Base-by-base conservation (phyloP, 2,888 invertebrate genomes). In the Meghimatium bilineatum region DNA sequence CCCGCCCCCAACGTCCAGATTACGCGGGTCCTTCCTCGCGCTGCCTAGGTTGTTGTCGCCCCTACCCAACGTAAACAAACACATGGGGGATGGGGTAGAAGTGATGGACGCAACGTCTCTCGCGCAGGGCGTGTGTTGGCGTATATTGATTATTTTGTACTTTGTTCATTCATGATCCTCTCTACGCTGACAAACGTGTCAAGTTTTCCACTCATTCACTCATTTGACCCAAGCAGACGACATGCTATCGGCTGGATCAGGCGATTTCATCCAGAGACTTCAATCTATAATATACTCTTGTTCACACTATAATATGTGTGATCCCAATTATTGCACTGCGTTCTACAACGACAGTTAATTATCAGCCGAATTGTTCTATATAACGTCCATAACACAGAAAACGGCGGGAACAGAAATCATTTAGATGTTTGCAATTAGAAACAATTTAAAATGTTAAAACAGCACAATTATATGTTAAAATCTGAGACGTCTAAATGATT, bases 151-250 rank as follows among this genome's bases (percentile, higher is more conserved):
- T 71, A n/a, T 8, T 8, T 56, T 52, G 56, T 36, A 14, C 52
- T 44, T n/a, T 20, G 52, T 80, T 80, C 80, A 80, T 80, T 80
- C 80, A 80, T 71, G 49, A 71, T 32, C 52, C n/a, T 17, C 56
- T 17, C 56, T 2, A 56, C 56, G 52, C 74, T 74, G 1, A 74
- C 29, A 1, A 44, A 26, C 32, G 74, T 74, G 74, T 52, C 49
- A 5, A 23, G 5, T 32, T 29, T 10, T 49, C 49, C 29, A 49
- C 52, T 52, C 74, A 52, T 74, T 74, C 74, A 52, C 32, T 44
- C 52, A 23, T 74, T 49, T 34, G 52, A 52, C 23, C 52, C 32
- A n/a, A 14, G 44, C 44, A 44, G 44, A 44, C 44, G 44, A 44
- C 44, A 44, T 5, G 44, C 44, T 44, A 44, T 5, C 5, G 44